Evolutionary conservation across 1,140 invertebrate species (phyloP), one percentile per base, ranked within the genome.

Genomic region (Lepidurus packardi): DNA sequence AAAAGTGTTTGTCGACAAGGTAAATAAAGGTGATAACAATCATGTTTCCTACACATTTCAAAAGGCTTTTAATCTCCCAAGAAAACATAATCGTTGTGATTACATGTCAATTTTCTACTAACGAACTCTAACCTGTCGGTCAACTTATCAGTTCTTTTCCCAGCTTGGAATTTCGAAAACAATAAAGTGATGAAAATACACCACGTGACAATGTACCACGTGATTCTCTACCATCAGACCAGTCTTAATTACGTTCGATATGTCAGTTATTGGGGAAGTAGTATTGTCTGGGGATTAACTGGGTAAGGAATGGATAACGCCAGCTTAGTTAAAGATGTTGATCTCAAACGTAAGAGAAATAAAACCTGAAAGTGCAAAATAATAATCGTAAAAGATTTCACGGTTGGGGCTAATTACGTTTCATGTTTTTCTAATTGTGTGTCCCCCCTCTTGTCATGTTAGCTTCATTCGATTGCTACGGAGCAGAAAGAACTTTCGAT

Each of bases 161-260:
- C 13, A 65, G 21, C n/a, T 65, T 65, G 6, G 53, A 65, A 65
- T n/a, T n/a, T 1, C 53, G 21, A 65, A n/a, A 65, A 65, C 34
- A 34, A 34, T 34, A 8, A 21, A 21, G 13, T 65, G 53, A n/a
- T 16, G 53, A 65, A 65, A 65, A 21, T 34, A 65, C 53, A 65
- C 53, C 53, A 65, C 53, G 53, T 65, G 53, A 65, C 53, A 65
- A 65, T 65, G 13, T 7, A 65, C 53, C 53, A 65, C 53, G 53
- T 65, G 53, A 65, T 65, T 21, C 21, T 65, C 53, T 21, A 34
- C 34, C 34, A 34, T 3, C 34, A 34, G 34, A 34, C 45, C 6
- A 16, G 4, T 65, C 53, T 21, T 65, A 65, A 65, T 21, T 65
- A 65, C 53, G 16, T 21, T 21, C n/a, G 4, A 65, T 16, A 65